Evolutionary conservation across 2,113 vertebrate species (phyloP).

Genomic region (Ursus arctos): DNA sequence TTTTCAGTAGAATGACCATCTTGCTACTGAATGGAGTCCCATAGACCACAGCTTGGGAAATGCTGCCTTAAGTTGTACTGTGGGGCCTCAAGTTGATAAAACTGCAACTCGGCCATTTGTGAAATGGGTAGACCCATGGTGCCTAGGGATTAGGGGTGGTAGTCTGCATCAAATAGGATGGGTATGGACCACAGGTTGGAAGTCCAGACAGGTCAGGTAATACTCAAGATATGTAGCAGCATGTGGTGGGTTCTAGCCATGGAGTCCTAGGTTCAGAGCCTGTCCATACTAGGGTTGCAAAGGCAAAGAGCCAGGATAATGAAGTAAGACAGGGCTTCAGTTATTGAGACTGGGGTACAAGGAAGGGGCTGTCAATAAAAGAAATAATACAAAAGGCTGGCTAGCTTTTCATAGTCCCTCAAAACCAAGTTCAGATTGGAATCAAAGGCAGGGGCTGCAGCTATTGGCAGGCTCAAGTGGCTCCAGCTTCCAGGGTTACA

Average conservation of each 20-base stretch:
- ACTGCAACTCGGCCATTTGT: not conserved
- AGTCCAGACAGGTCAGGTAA: not conserved
- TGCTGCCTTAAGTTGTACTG: not conserved
- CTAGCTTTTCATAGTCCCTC: not conserved
- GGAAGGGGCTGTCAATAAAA: not conserved
- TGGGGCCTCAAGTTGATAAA: not conserved
- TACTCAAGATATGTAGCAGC: not conserved
- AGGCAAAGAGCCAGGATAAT: not conserved
- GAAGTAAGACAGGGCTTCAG: not conserved
- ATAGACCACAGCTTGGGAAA: not conserved
- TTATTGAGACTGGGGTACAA: not conserved
- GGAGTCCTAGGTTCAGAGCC: not conserved
- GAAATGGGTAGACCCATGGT: not conserved
- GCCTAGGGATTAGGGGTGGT: not conserved
- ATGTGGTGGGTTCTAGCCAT: not conserved
- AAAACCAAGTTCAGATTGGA: not conserved
- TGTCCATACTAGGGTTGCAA: not conserved
- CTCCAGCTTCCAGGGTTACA: not conserved
- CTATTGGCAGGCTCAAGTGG: not conserved
- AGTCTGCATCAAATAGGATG: not conserved
- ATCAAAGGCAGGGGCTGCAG: not conserved
- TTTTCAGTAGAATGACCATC: not conserved
- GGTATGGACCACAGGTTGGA: not conserved
- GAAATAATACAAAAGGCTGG: not conserved
- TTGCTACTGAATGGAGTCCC: not conserved